phyloP scores from a whole-genome alignment of 2,888 invertebrate species.

The Heliconius erato region DNA sequence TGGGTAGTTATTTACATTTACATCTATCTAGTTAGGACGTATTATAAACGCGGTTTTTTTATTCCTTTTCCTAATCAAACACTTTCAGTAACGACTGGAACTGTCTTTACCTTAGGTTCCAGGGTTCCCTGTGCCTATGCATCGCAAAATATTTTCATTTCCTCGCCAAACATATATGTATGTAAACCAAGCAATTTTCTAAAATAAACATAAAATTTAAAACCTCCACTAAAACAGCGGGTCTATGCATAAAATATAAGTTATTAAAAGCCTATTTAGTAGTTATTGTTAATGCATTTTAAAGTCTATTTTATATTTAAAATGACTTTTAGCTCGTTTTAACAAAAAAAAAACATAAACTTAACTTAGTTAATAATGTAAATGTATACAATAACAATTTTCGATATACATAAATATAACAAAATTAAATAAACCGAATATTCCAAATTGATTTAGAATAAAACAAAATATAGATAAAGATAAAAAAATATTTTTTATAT shows the following conservation, averaged over 20 bases:
- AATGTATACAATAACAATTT: not conserved
- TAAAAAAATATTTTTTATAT: not conserved
- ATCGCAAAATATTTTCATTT: no score
- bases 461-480: no score
- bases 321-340: not conserved
- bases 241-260: conserved; percentile 17
- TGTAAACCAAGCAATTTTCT: not conserved
- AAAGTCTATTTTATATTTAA: not conserved
- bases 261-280: conserved; percentile 10
- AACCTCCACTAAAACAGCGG: not conserved
- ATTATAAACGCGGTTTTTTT: no score
- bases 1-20: no score
- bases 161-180: no score
- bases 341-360: not conserved
- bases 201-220: conserved; percentile 1
- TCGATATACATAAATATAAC: not conserved
- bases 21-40: no score
- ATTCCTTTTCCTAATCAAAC: no score
- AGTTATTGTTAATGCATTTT: conserved; percentile 3
- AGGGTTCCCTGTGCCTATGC: no score
- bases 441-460: no score
- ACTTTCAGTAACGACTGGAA: no score
- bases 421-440: no score
- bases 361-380: not conserved
- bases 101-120: no score